A percentile compares a stretch with the other conserved stretches of the same genome.
Conservation (phyloP, 2,888 invertebrate genomes). For the Lottia scabra region DNA sequence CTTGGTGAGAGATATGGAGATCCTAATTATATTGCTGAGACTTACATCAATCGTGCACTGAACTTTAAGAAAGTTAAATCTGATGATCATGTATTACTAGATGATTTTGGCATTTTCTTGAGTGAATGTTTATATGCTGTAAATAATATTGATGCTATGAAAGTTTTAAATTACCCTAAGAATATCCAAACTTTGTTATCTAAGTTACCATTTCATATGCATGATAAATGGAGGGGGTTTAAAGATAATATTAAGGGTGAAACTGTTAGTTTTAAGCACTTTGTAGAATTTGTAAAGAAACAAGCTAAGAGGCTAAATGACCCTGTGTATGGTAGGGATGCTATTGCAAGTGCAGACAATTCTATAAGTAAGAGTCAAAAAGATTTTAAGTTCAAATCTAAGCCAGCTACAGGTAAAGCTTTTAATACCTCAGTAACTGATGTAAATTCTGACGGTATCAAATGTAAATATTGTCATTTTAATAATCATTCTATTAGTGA, state of each 20-base stretch:
- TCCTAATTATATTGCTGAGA: not conserved
- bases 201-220: not conserved
- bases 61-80: not conserved
- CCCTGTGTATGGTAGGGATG: conserved; percentile 19
- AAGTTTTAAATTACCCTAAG: not conserved
- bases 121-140: not conserved
- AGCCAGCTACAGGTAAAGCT: not conserved
- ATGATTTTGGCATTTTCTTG: not conserved
- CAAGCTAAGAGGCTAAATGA: conserved; percentile 18
- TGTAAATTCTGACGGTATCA: too few species aligned
- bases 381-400: not conserved
- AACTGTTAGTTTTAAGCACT: conserved; percentile 6
- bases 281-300: conserved; percentile 16
- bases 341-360: conserved; percentile 5
- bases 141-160: not conserved
- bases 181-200: not conserved
- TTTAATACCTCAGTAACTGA: too few species aligned
- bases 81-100: too few species aligned
- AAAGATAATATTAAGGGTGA: not conserved
- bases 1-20: not conserved
- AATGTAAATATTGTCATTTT: too few species aligned
- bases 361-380: not conserved
- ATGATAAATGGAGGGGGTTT: not conserved
- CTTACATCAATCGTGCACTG: conserved; percentile 22
- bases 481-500: too few species aligned